Conservation (phyloP, 1,140 invertebrate species). For the Arctopsyche grandis region DNA sequence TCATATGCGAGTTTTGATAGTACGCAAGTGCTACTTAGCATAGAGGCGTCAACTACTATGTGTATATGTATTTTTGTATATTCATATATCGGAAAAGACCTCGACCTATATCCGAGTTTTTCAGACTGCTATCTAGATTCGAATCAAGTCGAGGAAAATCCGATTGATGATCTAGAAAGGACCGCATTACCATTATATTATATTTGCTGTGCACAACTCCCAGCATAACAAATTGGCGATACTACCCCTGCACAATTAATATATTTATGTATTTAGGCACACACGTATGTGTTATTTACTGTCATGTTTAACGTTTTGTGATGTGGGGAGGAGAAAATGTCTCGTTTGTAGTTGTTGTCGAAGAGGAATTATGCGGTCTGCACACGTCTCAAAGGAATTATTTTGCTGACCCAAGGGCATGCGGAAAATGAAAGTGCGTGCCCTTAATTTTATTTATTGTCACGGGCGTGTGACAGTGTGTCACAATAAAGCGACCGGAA, state of each 20-base stretch:
- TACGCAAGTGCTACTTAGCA: not conserved
- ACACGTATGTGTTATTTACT: not conserved
- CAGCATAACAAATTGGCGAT: too few relatives aligned
- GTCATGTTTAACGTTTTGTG: not conserved
- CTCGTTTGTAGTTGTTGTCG: not conserved
- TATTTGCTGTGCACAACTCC: not conserved
- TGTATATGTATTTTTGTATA: not conserved
- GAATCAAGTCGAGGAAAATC: not conserved
- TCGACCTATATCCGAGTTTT: conserved; percentile 5
- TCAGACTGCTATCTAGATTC: not conserved
- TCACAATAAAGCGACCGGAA: not conserved
- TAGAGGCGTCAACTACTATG: conserved; percentile 21
- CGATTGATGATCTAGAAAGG: not conserved
- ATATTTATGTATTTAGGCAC: not conserved
- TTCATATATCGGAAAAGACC: not conserved
- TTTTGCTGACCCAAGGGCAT: conserved; percentile 3
- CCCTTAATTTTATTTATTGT: conserved; percentile 22
- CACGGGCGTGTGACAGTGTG: not conserved
- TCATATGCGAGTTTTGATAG: not conserved
- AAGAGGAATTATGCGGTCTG: not conserved
- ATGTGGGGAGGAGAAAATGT: not conserved
- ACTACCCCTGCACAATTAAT: too few relatives aligned
- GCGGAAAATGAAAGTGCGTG: not conserved
- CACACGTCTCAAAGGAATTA: not conserved
- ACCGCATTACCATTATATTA: not conserved